Base-by-base conservation (phyloP, 64 coral and sea anemone species). In the Stichodactyla helianthus region DNA sequence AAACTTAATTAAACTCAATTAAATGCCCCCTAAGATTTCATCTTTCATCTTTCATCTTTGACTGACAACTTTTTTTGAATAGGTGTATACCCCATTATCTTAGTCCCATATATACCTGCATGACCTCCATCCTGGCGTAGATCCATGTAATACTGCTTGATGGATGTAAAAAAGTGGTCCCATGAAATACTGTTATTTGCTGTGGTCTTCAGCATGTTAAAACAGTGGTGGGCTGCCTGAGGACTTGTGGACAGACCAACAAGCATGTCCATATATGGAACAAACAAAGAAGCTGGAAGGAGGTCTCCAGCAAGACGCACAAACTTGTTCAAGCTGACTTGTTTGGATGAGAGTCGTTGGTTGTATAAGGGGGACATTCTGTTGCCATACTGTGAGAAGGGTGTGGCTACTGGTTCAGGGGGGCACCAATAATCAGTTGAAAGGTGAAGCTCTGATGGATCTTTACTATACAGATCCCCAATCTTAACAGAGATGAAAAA, bases 121-220 rank as follows among this genome's bases (percentile, higher is more conserved):
- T 87, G 90, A 1, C 84, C 88, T 83, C 87, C 76, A 90, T 89
- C 91, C 50, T 98, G 95, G 52, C 93, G 89, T 27, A 98, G 86
- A 77, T 94, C 95, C 89, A 94, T 87, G 77, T 94, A 98, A 89
- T 98, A 98, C 35, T 92, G 95, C 85, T 98, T 98, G 13, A 98
- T 77, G 0, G 95, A 94, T 6, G 89, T 91, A 58, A 98, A 98
- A 89, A 98, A 98, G 86, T 98, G 95, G 84, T 98, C 93, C 95
- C 95, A 98, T 11, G 95, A 98, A 13, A 98, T 10, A 27, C 92
- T 91, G 14, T 87, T 94, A 59, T 92, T 94, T 16, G 92, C 89
- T 5, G 88, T 89, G 19, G 93, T 92, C 87, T 98, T 98, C 19
- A 98, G 85, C 27, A 98, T 77, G 53, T 98, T 98, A 52, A 94